Percentiles rank a stretch among this genome's conserved stretches.
Conservation (phyloP, 2,797 vertebrate genomes). For the Sebastes nivosus region DNA sequence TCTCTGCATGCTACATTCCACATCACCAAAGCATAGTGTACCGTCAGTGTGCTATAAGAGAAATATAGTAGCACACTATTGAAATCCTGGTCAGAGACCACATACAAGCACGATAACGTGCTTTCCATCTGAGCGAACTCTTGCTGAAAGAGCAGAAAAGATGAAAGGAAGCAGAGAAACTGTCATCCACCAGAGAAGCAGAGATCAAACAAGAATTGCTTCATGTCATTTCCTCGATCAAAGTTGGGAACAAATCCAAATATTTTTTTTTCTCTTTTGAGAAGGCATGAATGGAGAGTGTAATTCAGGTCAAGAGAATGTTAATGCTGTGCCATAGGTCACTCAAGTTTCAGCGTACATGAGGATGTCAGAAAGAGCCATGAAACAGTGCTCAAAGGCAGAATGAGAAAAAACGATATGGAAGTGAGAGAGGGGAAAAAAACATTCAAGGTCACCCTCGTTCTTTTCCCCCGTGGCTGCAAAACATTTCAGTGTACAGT, state of each 20-base stretch:
- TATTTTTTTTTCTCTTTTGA: constrained; percentile 29
- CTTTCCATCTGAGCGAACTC: constrained; percentile 51
- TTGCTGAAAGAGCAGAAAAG: constrained; percentile 44
- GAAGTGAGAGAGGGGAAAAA: constrained; percentile 55
- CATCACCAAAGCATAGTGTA: neutral
- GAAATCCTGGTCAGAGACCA: constrained; percentile 59
- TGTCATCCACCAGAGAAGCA: constrained; percentile 57
- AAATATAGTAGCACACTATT: constrained; percentile 26
- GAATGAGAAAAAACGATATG: constrained; percentile 57
- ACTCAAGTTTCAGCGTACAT: constrained; percentile 13
- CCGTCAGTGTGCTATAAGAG: constrained; percentile 3
- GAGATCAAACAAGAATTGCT: constrained; percentile 60
- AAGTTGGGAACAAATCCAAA: constrained; percentile 54
- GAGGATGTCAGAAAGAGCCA: constrained; percentile 38
- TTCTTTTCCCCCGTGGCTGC: constrained; percentile 59
- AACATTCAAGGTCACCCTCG: constrained; percentile 79
- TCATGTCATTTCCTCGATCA: constrained; percentile 47
- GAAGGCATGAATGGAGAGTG: constrained; percentile 38
- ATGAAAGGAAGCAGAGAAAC: constrained; percentile 46
- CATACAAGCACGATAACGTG: constrained; percentile 31
- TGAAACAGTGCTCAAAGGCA: constrained; percentile 52
- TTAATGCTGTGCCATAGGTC: constrained; percentile 42
- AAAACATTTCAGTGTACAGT: constrained; percentile 75
- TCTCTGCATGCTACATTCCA: constrained; percentile 11
- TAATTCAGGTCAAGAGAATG: constrained; percentile 49